Conservation (phyloP, 2,888 invertebrate species). For the Zygogramma bicolorata region DNA sequence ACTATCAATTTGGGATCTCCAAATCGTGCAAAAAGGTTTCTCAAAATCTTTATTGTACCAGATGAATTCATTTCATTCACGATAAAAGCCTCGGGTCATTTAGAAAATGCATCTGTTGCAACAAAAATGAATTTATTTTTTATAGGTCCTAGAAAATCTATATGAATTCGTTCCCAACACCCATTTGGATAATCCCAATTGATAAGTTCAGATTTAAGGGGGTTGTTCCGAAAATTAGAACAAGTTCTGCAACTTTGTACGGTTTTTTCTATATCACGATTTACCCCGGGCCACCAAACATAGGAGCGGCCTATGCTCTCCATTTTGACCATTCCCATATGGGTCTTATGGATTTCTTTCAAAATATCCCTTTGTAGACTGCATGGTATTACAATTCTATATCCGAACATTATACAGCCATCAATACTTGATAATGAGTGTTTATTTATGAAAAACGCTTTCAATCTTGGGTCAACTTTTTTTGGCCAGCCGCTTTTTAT, state of each 20-base stretch:
- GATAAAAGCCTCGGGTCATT: neutral
- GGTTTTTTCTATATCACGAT: too few relatives aligned
- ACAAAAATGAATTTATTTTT: neutral
- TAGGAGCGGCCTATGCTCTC: too few relatives aligned
- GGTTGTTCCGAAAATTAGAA: too few relatives aligned
- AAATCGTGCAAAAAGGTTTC: neutral
- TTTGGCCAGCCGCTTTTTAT: neutral
- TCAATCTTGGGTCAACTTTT: neutral
- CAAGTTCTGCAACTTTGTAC: too few relatives aligned
- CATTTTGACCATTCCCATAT: too few relatives aligned
- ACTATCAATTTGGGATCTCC: neutral
- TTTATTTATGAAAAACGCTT: neutral
- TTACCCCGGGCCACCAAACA: too few relatives aligned
- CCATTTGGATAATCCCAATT: neutral
- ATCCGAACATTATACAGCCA: too few relatives aligned
- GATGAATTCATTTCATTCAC: neutral
- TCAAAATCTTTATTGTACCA: neutral
- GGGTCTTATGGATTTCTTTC: too few relatives aligned
- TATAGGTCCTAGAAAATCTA: neutral
- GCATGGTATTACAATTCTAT: too few relatives aligned
- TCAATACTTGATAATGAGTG: neutral
- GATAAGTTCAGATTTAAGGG: neutral
- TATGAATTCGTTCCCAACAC: neutral
- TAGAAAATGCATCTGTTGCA: neutral
- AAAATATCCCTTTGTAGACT: too few relatives aligned